phyloP scores from a whole-genome alignment of 2,888 invertebrate genomes.

The Dryobota labecula region DNA sequence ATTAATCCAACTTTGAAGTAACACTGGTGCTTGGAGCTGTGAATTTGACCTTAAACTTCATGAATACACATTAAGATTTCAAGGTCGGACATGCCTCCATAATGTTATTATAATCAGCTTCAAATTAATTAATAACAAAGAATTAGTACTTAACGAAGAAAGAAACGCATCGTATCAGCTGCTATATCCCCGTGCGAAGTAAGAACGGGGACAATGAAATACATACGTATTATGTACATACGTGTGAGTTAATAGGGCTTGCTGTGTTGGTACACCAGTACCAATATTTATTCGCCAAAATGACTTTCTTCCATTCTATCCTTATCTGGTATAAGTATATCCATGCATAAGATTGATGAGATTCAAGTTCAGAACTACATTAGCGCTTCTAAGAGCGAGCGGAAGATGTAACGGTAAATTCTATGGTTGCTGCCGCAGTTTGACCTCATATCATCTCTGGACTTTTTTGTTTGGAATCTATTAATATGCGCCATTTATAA shows the following conservation, averaged over 20 bases:
- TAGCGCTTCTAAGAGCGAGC: background rate
- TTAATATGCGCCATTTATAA: background rate
- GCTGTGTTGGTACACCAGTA: slow-evolving; percentile 7
- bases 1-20: slow-evolving; percentile 48
- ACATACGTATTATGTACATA: background rate
- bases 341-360: background rate
- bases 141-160: background rate
- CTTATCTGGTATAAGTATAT: background rate
- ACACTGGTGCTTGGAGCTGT: slow-evolving; percentile 46
- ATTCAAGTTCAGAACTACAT: background rate
- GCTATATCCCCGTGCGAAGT: slow-evolving; percentile 24
- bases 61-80: slow-evolving; percentile 63
- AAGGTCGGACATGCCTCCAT: slow-evolving; percentile 71
- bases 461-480: slow-evolving; percentile 4
- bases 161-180: slow-evolving; percentile 31
- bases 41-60: slow-evolving; percentile 73
- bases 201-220: slow-evolving; percentile 6
- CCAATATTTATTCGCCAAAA: background rate
- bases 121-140: slow-evolving; percentile 55
- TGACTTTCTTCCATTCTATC: background rate
- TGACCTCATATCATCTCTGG: background rate
- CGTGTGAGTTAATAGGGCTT: background rate
- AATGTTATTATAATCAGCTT: slow-evolving; percentile 52
- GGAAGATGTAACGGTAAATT: background rate
- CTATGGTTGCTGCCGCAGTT: background rate